Conservation (phyloP, 2,888 invertebrate species). For the Ypsolopha scabrella region DNA sequence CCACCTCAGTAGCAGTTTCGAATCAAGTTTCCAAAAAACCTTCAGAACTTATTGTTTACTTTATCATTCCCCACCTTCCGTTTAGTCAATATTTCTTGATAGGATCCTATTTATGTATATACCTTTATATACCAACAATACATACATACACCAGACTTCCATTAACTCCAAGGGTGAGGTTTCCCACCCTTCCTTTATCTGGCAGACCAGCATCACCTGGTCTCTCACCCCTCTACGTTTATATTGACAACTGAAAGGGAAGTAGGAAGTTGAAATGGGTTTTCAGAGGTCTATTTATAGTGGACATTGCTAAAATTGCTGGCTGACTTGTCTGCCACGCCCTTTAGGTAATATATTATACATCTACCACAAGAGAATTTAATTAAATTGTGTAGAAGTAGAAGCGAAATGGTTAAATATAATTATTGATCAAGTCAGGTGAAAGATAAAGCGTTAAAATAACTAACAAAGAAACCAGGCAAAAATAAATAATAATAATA, state of each 20-base stretch:
- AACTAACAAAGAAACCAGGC: too few relatives aligned
- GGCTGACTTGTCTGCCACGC: background rate
- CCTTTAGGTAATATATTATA: background rate
- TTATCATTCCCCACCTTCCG: too few relatives aligned
- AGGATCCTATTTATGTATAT: background rate
- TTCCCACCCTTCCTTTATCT: background rate
- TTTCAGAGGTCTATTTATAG: background rate
- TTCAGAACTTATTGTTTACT: too few relatives aligned
- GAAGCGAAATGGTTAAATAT: too few relatives aligned
- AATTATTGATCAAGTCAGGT: too few relatives aligned
- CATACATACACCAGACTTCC: background rate
- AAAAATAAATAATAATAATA: too few relatives aligned
- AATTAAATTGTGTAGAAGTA: too few relatives aligned
- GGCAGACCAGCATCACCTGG: background rate
- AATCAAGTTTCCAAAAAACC: background rate
- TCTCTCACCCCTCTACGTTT: background rate
- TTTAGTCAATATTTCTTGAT: background rate
- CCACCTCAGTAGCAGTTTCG: conserved; percentile 1
- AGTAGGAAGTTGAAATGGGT: background rate
- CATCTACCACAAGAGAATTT: too few relatives aligned
- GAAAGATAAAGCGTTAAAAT: too few relatives aligned
- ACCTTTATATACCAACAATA: background rate
- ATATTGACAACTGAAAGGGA: background rate
- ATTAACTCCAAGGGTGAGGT: background rate
- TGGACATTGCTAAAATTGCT: background rate